Conservation (phyloP, 1,140 invertebrate genomes). For the Sitodiplosis mosellana region DNA sequence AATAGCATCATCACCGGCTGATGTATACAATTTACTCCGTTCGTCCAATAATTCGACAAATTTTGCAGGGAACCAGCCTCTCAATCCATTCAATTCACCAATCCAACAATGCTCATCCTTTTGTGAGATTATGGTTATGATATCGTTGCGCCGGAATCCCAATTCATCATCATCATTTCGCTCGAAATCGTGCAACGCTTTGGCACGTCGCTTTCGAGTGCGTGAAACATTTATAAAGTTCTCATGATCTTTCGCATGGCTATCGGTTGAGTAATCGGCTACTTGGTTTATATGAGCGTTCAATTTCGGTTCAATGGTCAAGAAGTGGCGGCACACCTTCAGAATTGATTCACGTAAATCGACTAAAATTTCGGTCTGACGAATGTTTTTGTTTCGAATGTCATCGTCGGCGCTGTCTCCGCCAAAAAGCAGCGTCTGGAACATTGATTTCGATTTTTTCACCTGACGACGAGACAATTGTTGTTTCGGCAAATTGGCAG, state of each 20-base stretch:
- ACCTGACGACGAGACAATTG: conserved; percentile 68
- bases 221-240: conserved; percentile 82
- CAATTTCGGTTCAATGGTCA: conserved; percentile 24
- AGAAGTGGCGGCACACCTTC: conserved; percentile 30
- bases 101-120: conserved; percentile 99
- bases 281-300: conserved; percentile 51
- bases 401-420: conserved; percentile 55
- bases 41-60: conserved; percentile 96
- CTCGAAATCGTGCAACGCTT: conserved; percentile 81
- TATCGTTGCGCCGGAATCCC: conserved; percentile 95
- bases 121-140: conserved; percentile 92
- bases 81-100: conserved; percentile 90
- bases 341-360: conserved; percentile 91
- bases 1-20: conserved; percentile 92
- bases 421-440: conserved; percentile 74
- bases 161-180: conserved; percentile 96
- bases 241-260: conserved; percentile 84
- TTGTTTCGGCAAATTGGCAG: conserved; percentile 81
- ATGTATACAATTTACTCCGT: conserved; percentile 87
- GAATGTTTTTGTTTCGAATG: conserved; percentile 89
- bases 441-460: conserved; percentile 75
- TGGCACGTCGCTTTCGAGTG: conserved; percentile 74
- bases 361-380: conserved; percentile 84
- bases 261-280: conserved; percentile 90
- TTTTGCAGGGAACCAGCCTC: conserved; percentile 98